phyloP scores from a whole-genome alignment of 2,113 vertebrate genomes.

The Oryzias javanicus region DNA sequence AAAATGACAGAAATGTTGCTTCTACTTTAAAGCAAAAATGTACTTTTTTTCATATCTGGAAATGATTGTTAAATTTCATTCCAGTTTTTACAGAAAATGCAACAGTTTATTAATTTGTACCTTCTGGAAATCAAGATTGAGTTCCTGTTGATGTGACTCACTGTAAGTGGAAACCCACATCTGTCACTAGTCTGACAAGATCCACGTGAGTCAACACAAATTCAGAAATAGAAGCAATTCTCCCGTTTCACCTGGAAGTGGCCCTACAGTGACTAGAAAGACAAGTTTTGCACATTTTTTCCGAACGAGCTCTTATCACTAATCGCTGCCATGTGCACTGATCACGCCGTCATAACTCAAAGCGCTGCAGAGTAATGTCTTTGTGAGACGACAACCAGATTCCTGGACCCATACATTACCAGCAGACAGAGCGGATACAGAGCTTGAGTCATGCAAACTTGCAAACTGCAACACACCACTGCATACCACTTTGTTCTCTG shows the following conservation, averaged over 20 bases:
- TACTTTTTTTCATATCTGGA: no score
- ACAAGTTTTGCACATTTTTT: slow-evolving; percentile 4
- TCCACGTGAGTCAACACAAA: slow-evolving; percentile 1
- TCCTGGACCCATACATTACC: slow-evolving; percentile 26
- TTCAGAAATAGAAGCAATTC: slow-evolving; percentile 16
- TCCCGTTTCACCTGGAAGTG: slow-evolving; percentile 11
- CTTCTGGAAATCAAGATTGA: not conserved
- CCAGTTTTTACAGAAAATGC: no score
- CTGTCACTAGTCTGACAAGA: not conserved
- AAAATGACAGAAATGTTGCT: no score
- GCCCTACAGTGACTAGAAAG: slow-evolving; percentile 14
- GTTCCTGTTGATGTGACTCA: not conserved
- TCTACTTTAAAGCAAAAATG: no score
- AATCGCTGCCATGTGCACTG: slow-evolving; percentile 41
- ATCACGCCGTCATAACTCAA: slow-evolving; percentile 37
- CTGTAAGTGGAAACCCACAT: not conserved
- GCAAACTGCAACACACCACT: slow-evolving; percentile 49
- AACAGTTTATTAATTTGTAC: not conserved
- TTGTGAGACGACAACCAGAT: slow-evolving; percentile 18
- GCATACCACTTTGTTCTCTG: slow-evolving; percentile 54
- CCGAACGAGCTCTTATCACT: slow-evolving; percentile 23
- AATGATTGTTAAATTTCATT: no score
- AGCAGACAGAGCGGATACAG: slow-evolving; percentile 42
- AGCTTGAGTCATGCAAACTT: slow-evolving; percentile 53
- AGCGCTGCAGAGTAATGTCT: slow-evolving; percentile 26